Evolutionary conservation across 1,140 invertebrate genomes (phyloP).

Genomic region (Drosophila nebulosa): DNA sequence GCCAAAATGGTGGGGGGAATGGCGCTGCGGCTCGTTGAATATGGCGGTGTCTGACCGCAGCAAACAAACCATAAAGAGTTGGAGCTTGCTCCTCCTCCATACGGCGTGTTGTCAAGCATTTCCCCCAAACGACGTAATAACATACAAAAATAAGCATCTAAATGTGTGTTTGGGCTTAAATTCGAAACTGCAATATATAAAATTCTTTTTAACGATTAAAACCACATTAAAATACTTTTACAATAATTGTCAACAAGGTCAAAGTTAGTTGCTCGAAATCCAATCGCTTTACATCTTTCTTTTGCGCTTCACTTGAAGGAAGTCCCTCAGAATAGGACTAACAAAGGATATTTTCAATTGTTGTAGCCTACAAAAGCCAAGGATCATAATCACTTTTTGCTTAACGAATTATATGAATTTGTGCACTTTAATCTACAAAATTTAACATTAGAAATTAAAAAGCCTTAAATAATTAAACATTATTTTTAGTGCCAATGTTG

Average conservation of each 20-base stretch:
- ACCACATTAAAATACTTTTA: not conserved
- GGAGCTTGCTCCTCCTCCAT: not conserved
- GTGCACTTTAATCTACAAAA: no score
- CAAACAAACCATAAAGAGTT: conserved; percentile 24
- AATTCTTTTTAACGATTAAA: not conserved
- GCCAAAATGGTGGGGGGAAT: not conserved
- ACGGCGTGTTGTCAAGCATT: not conserved
- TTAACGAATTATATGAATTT: no score
- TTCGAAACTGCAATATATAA: not conserved
- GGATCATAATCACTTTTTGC: no score
- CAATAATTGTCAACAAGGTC: not conserved
- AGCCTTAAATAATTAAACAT: not conserved
- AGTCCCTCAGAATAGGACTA: no score
- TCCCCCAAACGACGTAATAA: not conserved
- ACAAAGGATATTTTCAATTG: no score
- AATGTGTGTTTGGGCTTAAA: not conserved
- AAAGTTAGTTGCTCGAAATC: no score
- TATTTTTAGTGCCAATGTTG: conserved; percentile 4
- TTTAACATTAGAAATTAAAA: not conserved
- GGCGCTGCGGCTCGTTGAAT: conserved; percentile 1
- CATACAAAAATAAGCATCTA: not conserved
- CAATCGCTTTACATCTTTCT: no score
- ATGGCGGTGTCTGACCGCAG: conserved; percentile 16
- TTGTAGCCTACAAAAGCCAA: no score
- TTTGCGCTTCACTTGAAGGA: no score